Conservation (phyloP, 2,888 invertebrate species). For the Syrphus vitripennis region DNA sequence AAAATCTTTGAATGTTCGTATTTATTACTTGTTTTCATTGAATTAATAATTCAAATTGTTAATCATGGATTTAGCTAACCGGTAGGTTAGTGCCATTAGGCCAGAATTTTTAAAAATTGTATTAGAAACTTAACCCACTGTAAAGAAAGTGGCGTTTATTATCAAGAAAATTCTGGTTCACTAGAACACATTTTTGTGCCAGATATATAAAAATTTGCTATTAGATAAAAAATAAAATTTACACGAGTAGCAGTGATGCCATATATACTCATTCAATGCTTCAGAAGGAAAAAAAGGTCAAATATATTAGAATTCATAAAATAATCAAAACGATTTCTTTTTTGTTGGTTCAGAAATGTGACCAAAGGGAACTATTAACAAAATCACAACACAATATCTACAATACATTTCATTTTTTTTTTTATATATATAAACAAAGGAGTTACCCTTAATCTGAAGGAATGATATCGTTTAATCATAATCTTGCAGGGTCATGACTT, state of each 20-base stretch:
- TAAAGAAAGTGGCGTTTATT: too few relatives aligned
- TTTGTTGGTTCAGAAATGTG: not conserved
- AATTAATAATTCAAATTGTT: too few relatives aligned
- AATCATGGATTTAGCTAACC: too few relatives aligned
- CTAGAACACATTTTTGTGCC: too few relatives aligned
- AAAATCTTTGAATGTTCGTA: too few relatives aligned
- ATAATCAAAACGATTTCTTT: not conserved
- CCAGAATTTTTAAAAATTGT: too few relatives aligned
- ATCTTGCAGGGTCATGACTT: conserved; percentile 9
- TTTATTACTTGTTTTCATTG: too few relatives aligned
- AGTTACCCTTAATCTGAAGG: not conserved
- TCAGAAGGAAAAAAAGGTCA: not conserved
- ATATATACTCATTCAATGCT: not conserved
- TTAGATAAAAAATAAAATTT: not conserved
- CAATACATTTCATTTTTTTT: too few relatives aligned
- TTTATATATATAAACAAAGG: not conserved
- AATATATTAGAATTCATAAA: not conserved
- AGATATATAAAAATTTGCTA: too few relatives aligned
- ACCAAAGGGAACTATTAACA: not conserved
- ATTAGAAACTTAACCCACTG: too few relatives aligned
- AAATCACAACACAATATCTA: not conserved
- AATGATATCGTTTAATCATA: conserved; percentile 28
- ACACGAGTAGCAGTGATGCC: not conserved
- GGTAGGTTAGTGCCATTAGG: too few relatives aligned
- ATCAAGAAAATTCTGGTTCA: too few relatives aligned